Conservation (phyloP, 2,888 invertebrate species). For the Melipona beecheii region DNA sequence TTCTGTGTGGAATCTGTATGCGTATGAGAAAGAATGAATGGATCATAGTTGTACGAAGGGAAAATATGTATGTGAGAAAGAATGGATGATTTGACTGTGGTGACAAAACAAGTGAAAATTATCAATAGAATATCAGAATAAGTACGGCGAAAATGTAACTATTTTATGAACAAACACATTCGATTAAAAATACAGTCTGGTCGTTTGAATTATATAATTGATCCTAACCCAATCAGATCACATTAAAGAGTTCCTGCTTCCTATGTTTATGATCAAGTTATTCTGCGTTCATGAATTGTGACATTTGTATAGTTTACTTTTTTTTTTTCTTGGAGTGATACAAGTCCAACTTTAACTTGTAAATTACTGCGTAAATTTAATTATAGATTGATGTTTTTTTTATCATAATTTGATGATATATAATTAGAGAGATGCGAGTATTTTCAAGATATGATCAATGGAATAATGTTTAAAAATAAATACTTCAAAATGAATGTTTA, state of each 20-base stretch:
- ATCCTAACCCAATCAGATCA: neutral
- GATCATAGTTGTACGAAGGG: neutral
- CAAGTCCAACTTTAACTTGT: neutral
- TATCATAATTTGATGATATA: neutral
- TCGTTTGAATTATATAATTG: slow-evolving; percentile 22
- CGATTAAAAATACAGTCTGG: slow-evolving; percentile 65
- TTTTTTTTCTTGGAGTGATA: neutral
- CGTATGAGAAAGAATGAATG: neutral
- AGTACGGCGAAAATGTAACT: slow-evolving; percentile 70
- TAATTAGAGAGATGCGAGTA: neutral
- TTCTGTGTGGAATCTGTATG: slow-evolving; percentile 17
- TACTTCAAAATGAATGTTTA: neutral
- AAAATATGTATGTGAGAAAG: neutral
- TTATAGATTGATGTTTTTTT: neutral
- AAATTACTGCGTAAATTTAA: neutral
- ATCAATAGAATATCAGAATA: slow-evolving; percentile 60
- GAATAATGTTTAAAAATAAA: neutral
- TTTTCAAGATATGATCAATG: neutral
- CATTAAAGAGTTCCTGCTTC: neutral
- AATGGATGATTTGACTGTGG: slow-evolving; percentile 2
- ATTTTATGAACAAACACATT: slow-evolving; percentile 72
- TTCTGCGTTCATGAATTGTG: neutral
- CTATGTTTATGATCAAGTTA: neutral
- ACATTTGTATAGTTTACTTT: neutral
- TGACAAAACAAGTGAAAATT: slow-evolving; percentile 4